These are phyloP conservation scores for Pseudorhiza aurosa DNA, from an alignment of 30 jellyfish, hydroid and myxozoan genomes.

Conservation along the genomic window DNA sequence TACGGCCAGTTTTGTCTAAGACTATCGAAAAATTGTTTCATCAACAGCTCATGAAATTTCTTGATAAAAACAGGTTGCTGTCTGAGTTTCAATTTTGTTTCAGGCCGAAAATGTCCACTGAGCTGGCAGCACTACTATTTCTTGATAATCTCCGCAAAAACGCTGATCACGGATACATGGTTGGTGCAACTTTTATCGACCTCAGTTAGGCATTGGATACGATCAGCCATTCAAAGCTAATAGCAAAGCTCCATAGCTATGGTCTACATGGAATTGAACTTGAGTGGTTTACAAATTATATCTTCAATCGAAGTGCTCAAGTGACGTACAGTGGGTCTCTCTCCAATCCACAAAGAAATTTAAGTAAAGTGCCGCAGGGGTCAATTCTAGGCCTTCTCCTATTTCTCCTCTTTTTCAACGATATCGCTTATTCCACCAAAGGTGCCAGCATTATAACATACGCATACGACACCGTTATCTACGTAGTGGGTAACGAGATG, in stretches of 20 bases:
- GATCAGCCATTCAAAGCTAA: constrained; percentile 33
- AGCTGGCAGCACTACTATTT: constrained; percentile 65
- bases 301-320: constrained; percentile 10
- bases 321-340: constrained; percentile 14
- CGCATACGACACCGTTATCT: constrained; percentile 73
- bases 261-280: constrained; percentile 49
- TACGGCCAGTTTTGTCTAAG: constrained; percentile 38
- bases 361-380: constrained; percentile 59
- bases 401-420: constrained; percentile 31
- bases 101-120: constrained; percentile 53
- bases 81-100: constrained; percentile 61
- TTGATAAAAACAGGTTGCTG: constrained; percentile 52
- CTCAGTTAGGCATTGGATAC: constrained; percentile 61
- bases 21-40: constrained; percentile 43
- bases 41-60: constrained; percentile 47
- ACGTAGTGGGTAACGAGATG: constrained; percentile 45
- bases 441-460: constrained; percentile 46
- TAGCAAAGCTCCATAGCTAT: constrained; percentile 52
- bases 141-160: constrained; percentile 50
- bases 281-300: constrained; percentile 18
- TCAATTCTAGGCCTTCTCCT: constrained; percentile 63
- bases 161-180: constrained; percentile 49
- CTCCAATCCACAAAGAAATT: constrained; percentile 63
- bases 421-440: constrained; percentile 21
- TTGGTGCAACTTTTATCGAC: constrained; percentile 65